Evolutionary conservation across 2,888 invertebrate species (phyloP), one percentile per base, ranked within the genome.

Genomic region (Coremacera marginata): DNA sequence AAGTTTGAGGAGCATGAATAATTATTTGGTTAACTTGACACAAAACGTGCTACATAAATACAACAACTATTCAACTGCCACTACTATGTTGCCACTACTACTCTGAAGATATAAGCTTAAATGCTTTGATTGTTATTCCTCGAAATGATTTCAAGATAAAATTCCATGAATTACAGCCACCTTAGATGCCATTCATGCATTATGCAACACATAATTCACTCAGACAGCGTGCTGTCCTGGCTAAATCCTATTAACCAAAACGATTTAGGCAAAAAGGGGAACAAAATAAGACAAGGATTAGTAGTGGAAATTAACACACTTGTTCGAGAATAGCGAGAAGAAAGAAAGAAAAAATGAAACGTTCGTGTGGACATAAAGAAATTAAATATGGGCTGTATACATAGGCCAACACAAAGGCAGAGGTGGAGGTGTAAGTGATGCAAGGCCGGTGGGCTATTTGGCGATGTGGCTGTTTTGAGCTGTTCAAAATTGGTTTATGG

Each of bases 211-310:
- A 60, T 60, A 60, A 60, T 60, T 60, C 14, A 60, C 60, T 60
- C n/a, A 16, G 60, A 22, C 55, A 55, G 19, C 8, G 60, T 25
- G 27, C 57, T 27, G 22, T 14, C 19, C 14, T 22, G 11, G 51
- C 51, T 27, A 68, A 67, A 68, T 68, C 68, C 68, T 49, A 68
- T 68, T 68, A 68, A 51, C 51, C 25, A 51, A 51, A 68, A 27
- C 68, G 68, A 16, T 68, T 68, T 51, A 27, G 8, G 5, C 19
- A 19, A 22, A 37, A 67, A 37, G 14, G 19, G 19, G 19, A 22
- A 5, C 31, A 31, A 68, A 49, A 49, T 25, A 9, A 27, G 34
- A 19, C 22, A 22, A 51, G 68, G 68, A 51, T 68, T 27, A 49
- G 51, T 19, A 25, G 22, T 19, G 19, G 63, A 65, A 37, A 65